Conservation (phyloP, 1,140 invertebrate species). For the Yoshiicerus persimilis region DNA sequence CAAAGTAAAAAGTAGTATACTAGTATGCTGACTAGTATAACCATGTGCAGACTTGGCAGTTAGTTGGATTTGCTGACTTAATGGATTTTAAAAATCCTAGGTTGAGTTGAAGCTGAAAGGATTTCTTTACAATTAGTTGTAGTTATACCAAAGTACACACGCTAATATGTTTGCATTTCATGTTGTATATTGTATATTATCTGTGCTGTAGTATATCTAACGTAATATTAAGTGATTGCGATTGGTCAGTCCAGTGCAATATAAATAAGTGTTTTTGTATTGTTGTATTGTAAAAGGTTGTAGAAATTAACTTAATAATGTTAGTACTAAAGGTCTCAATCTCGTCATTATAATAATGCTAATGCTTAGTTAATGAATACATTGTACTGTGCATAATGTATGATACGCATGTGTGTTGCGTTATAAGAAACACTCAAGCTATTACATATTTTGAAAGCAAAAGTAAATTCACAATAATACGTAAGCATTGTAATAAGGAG, state of each 20-base stretch:
- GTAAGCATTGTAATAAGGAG: no score
- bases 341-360: neutral
- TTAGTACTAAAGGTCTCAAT: neutral
- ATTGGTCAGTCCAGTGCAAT: neutral
- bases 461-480: no score
- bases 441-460: no score
- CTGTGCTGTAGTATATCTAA: no score
- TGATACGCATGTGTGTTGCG: no score
- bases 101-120: neutral
- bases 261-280: neutral
- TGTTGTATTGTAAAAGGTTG: neutral
- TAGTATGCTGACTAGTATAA: neutral
- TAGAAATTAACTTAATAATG: neutral
- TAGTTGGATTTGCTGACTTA: neutral
- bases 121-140: neutral
- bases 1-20: neutral
- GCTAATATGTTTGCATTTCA: no score
- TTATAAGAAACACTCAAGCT: no score
- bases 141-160: neutral
- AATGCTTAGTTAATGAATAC: neutral
- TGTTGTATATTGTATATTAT: no score
- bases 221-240: no score
- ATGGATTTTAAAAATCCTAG: neutral
- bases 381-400: no score
- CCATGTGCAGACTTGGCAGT: neutral